phyloP scores from a whole-genome alignment of 2,888 invertebrate genomes.

The Drosophila mercatorum region DNA sequence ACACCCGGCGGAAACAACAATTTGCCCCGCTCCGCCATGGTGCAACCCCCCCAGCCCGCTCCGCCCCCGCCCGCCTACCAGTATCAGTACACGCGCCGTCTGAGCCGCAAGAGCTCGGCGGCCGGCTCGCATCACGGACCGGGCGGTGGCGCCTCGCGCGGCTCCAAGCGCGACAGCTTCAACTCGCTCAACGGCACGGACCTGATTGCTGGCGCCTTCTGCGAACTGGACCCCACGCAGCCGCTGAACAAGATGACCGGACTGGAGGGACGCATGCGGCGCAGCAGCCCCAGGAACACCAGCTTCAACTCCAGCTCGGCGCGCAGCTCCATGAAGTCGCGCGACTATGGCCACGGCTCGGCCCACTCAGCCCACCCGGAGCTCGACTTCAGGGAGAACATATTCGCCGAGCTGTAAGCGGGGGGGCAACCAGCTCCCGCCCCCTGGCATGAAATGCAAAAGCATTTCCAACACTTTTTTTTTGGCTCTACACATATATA shows the following conservation, averaged over 20 bases:
- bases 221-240: conserved; percentile 83
- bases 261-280: conserved; percentile 82
- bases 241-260: conserved; percentile 84
- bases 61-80: conserved; percentile 71
- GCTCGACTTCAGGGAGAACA: conserved; percentile 84
- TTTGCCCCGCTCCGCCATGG: conserved; percentile 42
- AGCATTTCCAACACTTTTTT: neutral
- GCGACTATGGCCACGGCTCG: conserved; percentile 82
- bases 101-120: conserved; percentile 81
- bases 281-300: conserved; percentile 79
- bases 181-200: conserved; percentile 82
- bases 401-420: conserved; percentile 83
- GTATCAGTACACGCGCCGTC: conserved; percentile 82
- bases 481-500: neutral
- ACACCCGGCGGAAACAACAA: conserved; percentile 74
- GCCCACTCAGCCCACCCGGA: conserved; percentile 83
- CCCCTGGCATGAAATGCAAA: neutral
- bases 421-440: neutral
- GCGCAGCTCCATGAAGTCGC: conserved; percentile 83
- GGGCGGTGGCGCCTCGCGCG: conserved; percentile 46
- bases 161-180: conserved; percentile 83
- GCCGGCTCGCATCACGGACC: conserved; percentile 68
- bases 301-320: conserved; percentile 82
- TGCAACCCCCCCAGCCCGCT: conserved; percentile 36
- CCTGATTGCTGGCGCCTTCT: conserved; percentile 83